A percentile compares a stretch with the other conserved stretches of the same genome.
Conservation (phyloP, 2,113 vertebrate species). For the Mola mola region DNA sequence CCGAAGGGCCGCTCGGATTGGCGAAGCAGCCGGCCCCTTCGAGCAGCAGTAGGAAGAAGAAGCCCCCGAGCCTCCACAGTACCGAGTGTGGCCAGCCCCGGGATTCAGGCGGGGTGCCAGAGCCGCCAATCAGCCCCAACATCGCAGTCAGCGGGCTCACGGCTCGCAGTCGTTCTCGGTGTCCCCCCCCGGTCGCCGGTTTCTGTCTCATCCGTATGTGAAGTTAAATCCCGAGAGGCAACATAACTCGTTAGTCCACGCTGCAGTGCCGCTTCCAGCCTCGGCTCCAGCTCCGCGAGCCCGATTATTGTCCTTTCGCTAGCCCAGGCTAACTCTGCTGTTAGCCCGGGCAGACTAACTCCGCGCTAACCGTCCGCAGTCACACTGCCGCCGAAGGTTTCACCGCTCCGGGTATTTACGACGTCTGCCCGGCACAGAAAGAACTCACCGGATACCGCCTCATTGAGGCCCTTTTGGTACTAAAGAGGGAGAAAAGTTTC, state of each 20-base stretch:
- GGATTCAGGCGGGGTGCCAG: slow-evolving; percentile 65
- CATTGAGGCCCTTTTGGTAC: background rate
- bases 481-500: slow-evolving; percentile 6
- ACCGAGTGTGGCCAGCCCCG: slow-evolving; percentile 68
- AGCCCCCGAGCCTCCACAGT: slow-evolving; percentile 73
- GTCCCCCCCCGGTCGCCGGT: slow-evolving; percentile 32
- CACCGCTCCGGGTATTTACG: slow-evolving; percentile 25
- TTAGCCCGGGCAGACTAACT: slow-evolving; percentile 75
- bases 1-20: slow-evolving; percentile 60
- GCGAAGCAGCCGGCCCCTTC: slow-evolving; percentile 75
- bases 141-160: slow-evolving; percentile 62
- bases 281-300: slow-evolving; percentile 11
- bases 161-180: slow-evolving; percentile 57
- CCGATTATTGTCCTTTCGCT: slow-evolving; percentile 47
- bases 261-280: slow-evolving; percentile 29
- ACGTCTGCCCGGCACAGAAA: slow-evolving; percentile 24
- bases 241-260: slow-evolving; percentile 69
- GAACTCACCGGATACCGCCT: background rate
- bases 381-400: slow-evolving; percentile 13
- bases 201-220: slow-evolving; percentile 77
- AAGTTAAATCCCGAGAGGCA: slow-evolving; percentile 77
- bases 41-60: slow-evolving; percentile 78
- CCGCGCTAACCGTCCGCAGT: slow-evolving; percentile 60
- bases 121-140: slow-evolving; percentile 67
- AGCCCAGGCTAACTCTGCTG: slow-evolving; percentile 68